Base-by-base conservation (phyloP, 2,888 invertebrate species). In the Coenonympha arcania region DNA sequence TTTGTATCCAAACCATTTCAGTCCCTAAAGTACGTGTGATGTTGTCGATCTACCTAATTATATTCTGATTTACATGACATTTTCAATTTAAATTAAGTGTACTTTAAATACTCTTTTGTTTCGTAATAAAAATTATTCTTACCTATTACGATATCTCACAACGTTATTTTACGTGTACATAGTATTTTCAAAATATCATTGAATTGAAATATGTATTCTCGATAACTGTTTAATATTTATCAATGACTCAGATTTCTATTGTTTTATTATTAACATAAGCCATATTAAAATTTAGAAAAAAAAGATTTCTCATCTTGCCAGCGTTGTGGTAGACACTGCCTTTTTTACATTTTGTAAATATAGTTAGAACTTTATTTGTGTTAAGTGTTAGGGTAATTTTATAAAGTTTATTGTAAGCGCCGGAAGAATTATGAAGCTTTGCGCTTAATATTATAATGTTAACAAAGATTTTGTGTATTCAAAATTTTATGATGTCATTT, bases 271-370 rank as follows among this genome's bases (percentile, higher is more conserved):
- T 69, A 76, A 75, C 62, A 73, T 74, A 76, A 84, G 86, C 85
- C 86, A 86, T 86, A 85, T 83, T 83, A 77, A 78, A 79, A 79
- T 76, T 83, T 85, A 84, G 83, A 79, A 34, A 33, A 33, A 78
- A 76, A 71, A 68, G 67, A 77, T 79, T 80, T 79, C 78, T 78
- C 73, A 81, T 86, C 86, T 86, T 86, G 86, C 86, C 86, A 86
- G 84, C 78, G 81, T 79, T 61, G 77, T 77, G 77, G 81, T 79
- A 75, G 74, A 77, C 81, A 83, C 83, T 84, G 84, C 82, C 82
- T 76, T 78, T 76, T 75, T 69, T 71, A 66, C 46, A 68, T 70
- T 69, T 28, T 84, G 83, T 84, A 84, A 80, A 84, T 86, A 85
- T 83, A 56, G 54, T 54, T 47, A 52, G 34, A 50, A 50, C 30